Evolutionary conservation across 1,140 invertebrate species (phyloP).

Genomic region (Drosophila melanogaster): DNA sequence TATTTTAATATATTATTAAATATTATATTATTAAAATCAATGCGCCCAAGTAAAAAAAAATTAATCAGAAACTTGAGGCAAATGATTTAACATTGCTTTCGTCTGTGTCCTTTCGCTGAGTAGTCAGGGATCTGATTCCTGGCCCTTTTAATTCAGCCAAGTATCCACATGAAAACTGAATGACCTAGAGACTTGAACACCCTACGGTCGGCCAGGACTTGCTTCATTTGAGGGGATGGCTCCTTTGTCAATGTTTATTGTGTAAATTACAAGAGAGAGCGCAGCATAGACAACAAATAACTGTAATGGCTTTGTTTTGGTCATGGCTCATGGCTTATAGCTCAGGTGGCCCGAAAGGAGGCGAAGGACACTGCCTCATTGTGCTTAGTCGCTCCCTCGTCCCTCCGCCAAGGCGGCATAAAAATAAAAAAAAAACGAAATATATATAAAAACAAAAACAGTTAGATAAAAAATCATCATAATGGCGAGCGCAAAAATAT

Average conservation of each 20-base stretch:
- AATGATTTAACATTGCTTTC: neutral
- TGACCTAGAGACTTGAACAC: conserved; percentile 15
- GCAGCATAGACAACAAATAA: conserved; percentile 79
- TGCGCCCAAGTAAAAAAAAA: too few relatives aligned
- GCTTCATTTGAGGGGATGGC: conserved; percentile 51
- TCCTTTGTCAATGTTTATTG: conserved; percentile 79
- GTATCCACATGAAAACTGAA: conserved; percentile 37
- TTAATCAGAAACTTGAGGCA: too few relatives aligned
- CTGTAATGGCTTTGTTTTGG: conserved; percentile 81
- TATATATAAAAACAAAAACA: conserved; percentile 68
- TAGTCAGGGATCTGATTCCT: conserved; percentile 10
- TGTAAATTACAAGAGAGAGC: conserved; percentile 76
- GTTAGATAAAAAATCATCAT: conserved; percentile 80
- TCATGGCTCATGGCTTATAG: conserved; percentile 52
- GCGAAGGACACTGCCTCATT: conserved; percentile 66
- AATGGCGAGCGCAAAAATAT: conserved; percentile 63
- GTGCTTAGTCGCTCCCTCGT: conserved; percentile 35
- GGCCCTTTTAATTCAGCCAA: conserved; percentile 23
- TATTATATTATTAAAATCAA: too few relatives aligned
- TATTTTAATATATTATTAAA: too few relatives aligned
- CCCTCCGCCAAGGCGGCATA: conserved; percentile 27
- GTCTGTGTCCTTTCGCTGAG: neutral
- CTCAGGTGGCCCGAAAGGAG: conserved; percentile 66
- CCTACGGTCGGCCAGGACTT: conserved; percentile 15
- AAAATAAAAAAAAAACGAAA: conserved; percentile 58